These are phyloP conservation scores for Pogonocherus hispidulus DNA, from an alignment of 2,888 invertebrate genomes.

Conservation along the genomic window DNA sequence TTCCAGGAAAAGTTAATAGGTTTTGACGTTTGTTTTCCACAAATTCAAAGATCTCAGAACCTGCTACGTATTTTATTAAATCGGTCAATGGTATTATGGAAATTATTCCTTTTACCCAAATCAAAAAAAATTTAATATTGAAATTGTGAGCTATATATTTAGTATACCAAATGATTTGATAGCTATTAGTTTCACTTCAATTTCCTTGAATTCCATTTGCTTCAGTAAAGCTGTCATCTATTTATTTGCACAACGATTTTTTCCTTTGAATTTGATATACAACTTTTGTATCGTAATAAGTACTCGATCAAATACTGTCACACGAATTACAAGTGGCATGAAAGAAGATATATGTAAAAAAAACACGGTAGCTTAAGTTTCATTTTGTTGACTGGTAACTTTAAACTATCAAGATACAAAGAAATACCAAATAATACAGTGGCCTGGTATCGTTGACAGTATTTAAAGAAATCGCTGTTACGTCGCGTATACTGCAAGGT, in stretches of 20 bases:
- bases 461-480: not conserved
- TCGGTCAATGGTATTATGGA: too few relatives aligned
- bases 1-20: too few relatives aligned
- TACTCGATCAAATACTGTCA: too few relatives aligned
- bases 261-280: not conserved
- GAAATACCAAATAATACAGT: slow-evolving; percentile 16
- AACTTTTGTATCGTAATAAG: not conserved
- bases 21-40: too few relatives aligned
- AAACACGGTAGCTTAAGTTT: not conserved
- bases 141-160: too few relatives aligned
- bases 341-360: not conserved
- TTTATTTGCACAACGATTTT: not conserved
- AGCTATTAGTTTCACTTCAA: not conserved
- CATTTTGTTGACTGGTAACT: not conserved
- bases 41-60: too few relatives aligned
- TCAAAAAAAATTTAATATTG: too few relatives aligned
- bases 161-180: too few relatives aligned
- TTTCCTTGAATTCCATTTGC: not conserved
- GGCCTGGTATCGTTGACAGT: not conserved
- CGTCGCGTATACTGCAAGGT: slow-evolving; percentile 10
- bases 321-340: too few relatives aligned
- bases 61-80: too few relatives aligned
- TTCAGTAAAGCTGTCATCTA: not conserved
- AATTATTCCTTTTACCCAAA: too few relatives aligned
- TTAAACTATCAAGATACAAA: not conserved